A percentile compares a stretch with the other conserved stretches of the same genome.
phyloP scores from a whole-genome alignment of 2,888 invertebrate genomes.

The Macrostomum cliftonense region DNA sequence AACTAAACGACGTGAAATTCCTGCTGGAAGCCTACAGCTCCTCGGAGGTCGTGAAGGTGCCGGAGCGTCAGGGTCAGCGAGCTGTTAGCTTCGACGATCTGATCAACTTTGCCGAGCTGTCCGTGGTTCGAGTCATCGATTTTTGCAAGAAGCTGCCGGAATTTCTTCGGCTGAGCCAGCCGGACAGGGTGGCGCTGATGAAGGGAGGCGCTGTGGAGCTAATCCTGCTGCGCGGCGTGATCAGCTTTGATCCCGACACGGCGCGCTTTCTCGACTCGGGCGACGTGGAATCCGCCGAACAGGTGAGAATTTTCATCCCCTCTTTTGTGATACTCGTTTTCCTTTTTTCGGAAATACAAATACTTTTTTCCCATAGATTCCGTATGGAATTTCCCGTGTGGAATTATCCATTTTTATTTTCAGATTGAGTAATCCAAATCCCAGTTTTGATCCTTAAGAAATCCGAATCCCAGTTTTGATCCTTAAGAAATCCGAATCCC shows the following conservation, averaged over 20 bases:
- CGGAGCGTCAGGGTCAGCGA: neutral
- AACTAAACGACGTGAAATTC: neutral
- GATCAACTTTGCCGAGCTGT: conserved; percentile 36
- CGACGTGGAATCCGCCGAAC: conserved; percentile 41
- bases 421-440: too few relatives aligned
- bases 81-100: conserved; percentile 19
- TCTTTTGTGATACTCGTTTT: too few relatives aligned
- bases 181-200: conserved; percentile 71
- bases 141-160: conserved; percentile 44
- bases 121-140: conserved; percentile 53
- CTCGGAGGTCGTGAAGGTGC: neutral
- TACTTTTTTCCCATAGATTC: too few relatives aligned
- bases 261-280: conserved; percentile 58
- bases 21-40: neutral
- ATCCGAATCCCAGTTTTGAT: too few relatives aligned
- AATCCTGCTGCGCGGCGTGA: conserved; percentile 77
- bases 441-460: too few relatives aligned
- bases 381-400: too few relatives aligned
- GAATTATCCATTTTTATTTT: too few relatives aligned
- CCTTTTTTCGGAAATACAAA: too few relatives aligned
- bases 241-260: conserved; percentile 72
- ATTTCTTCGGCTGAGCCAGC: conserved; percentile 81
- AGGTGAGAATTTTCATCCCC: neutral
- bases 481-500: too few relatives aligned
- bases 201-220: conserved; percentile 90